Conservation (phyloP, 2,797 vertebrate genomes). For the Semotilus atromaculatus region DNA sequence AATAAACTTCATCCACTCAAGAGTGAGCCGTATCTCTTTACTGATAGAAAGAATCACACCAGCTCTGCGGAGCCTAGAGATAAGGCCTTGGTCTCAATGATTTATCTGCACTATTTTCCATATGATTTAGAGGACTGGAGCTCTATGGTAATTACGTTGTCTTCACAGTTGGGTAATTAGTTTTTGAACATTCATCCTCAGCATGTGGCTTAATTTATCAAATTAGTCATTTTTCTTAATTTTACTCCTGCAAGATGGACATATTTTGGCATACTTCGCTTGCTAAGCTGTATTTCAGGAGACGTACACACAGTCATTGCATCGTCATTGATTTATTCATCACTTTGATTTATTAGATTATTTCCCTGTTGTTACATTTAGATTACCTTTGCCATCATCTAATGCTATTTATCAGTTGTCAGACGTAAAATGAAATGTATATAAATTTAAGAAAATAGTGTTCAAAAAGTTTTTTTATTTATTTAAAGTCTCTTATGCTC, state of each 20-base stretch:
- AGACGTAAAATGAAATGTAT: not conserved
- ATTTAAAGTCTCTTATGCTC: not conserved
- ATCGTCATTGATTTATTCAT: not conserved
- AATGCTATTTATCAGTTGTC: not conserved
- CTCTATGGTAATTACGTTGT: constrained; percentile 7
- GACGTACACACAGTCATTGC: not conserved
- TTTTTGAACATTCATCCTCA: constrained; percentile 6
- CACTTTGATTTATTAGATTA: not conserved
- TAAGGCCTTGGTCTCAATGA: constrained; percentile 28
- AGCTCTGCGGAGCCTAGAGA: not conserved
- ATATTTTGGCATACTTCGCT: not conserved
- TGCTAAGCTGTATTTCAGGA: not conserved
- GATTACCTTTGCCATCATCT: not conserved
- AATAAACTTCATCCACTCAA: constrained; percentile 22
- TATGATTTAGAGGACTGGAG: constrained; percentile 20
- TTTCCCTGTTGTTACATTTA: not conserved
- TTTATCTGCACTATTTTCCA: constrained; percentile 29
- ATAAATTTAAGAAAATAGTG: not conserved
- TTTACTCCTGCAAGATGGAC: not conserved
- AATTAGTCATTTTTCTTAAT: not conserved
- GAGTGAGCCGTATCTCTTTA: not conserved
- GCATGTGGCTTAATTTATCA: not conserved
- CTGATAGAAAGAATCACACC: not conserved
- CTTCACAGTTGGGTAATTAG: constrained; percentile 20
- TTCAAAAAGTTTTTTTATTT: no score